Base-by-base conservation (phyloP, 2,797 vertebrate species). In the Linurgus olivaceus region DNA sequence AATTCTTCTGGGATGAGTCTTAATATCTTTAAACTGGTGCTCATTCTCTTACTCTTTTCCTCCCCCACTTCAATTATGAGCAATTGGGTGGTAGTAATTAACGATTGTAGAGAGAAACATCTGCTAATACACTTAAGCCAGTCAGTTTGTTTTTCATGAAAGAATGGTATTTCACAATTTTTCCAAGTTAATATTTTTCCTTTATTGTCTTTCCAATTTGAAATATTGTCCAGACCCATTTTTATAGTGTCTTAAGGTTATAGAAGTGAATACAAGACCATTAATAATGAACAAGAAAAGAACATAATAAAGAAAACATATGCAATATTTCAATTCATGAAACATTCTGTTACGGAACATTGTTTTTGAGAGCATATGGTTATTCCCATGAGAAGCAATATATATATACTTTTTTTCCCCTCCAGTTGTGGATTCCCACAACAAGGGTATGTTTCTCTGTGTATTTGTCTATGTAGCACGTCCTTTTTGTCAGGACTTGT, bases 141-240 rank as follows among this genome's bases (percentile, higher is more conserved):
- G 95, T 93, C 89, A 96, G 94, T 94, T 95, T 94, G 94, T 96
- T 96, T 97, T 97, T 96, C 38, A 65, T 95, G 95, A 94, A 92
- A 96, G 96, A 97, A 94, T 96, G 90, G 88, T 87, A 96, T 97
- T 97, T 97, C 96, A 94, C 95, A 95, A 97, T 91, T 96, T 97
- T 97, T 97, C 96, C 95, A 96, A 97, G 94, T 93, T 95, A 96
- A 92, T 94, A 93, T 91, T 94, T 96, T 90, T 90, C 74, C 96
- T 97, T 97, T 97, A 96, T 97, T 97, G 95, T 96, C 93, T 96
- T 97, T 97, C 96, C 97, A 97, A 88, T 96, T 95, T 94, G 87
- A 93, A 95, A 96, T 96, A 96, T 96, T 94, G 93, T 97, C 95
- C 96, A 97, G 96, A 95, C 76, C 0, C 85, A 71, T 95, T 97